Conservation (phyloP, 1,140 invertebrate genomes). For the Pristionchus pacificus region DNA sequence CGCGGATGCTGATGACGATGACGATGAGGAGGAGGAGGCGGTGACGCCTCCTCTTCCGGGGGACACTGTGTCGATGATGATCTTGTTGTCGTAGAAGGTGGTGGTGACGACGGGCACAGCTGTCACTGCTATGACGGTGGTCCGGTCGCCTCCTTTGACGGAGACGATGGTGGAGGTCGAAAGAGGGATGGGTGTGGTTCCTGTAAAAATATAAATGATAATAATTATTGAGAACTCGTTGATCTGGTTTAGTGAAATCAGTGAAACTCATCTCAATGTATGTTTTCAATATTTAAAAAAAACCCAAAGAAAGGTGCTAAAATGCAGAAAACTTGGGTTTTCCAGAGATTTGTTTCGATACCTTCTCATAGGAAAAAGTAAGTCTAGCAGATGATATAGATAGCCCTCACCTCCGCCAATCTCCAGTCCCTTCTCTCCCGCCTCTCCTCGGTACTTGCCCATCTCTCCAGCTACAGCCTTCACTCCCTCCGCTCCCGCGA, state of each 20-base stretch:
- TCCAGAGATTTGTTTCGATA: slow-evolving; percentile 19
- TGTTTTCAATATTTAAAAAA: background rate
- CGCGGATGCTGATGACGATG: background rate
- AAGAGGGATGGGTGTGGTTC: background rate
- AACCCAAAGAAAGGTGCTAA: no score
- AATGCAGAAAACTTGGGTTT: no score
- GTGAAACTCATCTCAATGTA: background rate
- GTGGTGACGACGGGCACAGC: background rate
- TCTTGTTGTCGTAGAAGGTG: background rate
- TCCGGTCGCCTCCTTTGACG: background rate
- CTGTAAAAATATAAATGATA: background rate
- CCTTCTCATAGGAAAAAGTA: no score
- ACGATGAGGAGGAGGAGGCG: background rate
- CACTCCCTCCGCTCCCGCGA: slow-evolving; percentile 8
- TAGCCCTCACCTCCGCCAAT: no score
- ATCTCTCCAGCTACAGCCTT: background rate
- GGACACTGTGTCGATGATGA: background rate
- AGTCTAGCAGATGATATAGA: no score
- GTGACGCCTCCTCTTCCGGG: background rate
- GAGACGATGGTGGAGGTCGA: background rate
- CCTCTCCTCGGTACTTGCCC: slow-evolving; percentile 9
- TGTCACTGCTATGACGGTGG: background rate
- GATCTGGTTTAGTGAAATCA: background rate
- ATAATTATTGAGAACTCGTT: no score
- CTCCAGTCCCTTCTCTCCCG: slow-evolving; percentile 11